These are phyloP conservation scores for Pyrgus malvae DNA, from an alignment of 2,888 invertebrate species.

Conservation along the genomic window DNA sequence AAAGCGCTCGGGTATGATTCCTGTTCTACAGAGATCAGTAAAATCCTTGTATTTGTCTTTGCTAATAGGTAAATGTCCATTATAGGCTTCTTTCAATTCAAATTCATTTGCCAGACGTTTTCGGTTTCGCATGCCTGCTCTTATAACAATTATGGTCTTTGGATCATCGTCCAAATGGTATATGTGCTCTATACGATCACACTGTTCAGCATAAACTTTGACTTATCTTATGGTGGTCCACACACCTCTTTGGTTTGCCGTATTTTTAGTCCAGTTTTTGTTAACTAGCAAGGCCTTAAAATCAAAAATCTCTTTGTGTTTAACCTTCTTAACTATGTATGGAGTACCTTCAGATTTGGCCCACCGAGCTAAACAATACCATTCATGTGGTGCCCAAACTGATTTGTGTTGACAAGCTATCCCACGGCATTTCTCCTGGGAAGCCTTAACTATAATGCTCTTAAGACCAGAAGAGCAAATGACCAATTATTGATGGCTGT, in stretches of 20 bases:
- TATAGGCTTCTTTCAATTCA: background rate
- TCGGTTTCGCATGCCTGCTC: background rate
- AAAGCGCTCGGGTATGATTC: background rate
- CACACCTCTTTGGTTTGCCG: conserved; percentile 3
- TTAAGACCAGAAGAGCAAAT: too few species aligned
- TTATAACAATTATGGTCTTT: background rate
- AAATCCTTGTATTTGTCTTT: conserved; percentile 8
- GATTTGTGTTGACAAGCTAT: background rate
- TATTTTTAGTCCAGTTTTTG: background rate
- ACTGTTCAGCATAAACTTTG: conserved; percentile 11
- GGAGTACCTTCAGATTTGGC: background rate
- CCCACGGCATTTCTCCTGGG: too few species aligned
- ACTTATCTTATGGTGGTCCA: conserved; percentile 10
- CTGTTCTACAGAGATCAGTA: conserved; percentile 4
- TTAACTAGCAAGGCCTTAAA: background rate
- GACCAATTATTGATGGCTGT: too few species aligned
- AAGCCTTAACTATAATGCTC: too few species aligned
- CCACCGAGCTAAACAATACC: background rate
- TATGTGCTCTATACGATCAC: conserved; percentile 3
- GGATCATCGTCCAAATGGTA: background rate
- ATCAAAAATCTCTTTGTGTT: background rate
- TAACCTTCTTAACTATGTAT: background rate
- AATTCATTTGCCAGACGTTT: background rate
- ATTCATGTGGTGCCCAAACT: background rate
- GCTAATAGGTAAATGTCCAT: conserved; percentile 6